These are phyloP conservation scores for Protonibea diacanthus DNA, from an alignment of 2,797 vertebrate genomes.

Conservation along the genomic window DNA sequence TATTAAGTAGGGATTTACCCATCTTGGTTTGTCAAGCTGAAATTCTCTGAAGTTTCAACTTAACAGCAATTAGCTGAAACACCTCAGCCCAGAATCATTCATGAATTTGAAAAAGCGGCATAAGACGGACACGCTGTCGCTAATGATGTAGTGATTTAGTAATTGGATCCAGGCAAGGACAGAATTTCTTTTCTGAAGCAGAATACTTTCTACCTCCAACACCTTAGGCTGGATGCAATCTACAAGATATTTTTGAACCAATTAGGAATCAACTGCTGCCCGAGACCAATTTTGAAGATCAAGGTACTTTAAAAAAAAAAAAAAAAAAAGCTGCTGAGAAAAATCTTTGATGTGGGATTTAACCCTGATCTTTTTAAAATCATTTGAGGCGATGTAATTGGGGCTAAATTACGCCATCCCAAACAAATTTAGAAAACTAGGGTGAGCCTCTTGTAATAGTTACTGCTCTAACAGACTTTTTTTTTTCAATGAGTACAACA, in stretches of 20 bases:
- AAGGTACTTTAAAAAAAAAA: slow-evolving; percentile 74
- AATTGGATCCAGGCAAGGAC: slow-evolving; percentile 64
- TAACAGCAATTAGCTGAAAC: slow-evolving; percentile 2
- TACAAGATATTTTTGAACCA: slow-evolving; percentile 82
- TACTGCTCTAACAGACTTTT: slow-evolving; percentile 51
- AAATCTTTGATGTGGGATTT: slow-evolving; percentile 84
- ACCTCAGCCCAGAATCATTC: background rate
- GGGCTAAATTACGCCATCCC: slow-evolving; percentile 83
- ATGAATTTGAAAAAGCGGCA: slow-evolving; percentile 17
- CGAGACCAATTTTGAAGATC: slow-evolving; percentile 83
- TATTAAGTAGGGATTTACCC: background rate
- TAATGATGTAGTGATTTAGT: slow-evolving; percentile 51
- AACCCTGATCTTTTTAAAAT: slow-evolving; percentile 81
- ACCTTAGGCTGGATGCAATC: slow-evolving; percentile 79
- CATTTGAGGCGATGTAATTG: slow-evolving; percentile 80
- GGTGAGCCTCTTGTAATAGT: slow-evolving; percentile 72
- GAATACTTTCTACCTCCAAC: slow-evolving; percentile 67
- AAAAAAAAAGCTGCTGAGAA: slow-evolving; percentile 70
- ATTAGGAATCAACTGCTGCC: slow-evolving; percentile 82
- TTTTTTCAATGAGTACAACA: slow-evolving; percentile 60
- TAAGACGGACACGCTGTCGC: slow-evolving; percentile 38
- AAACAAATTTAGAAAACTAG: slow-evolving; percentile 81
- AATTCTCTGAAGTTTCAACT: slow-evolving; percentile 9
- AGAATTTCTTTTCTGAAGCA: slow-evolving; percentile 64
- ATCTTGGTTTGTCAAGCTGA: background rate